Base-by-base conservation (phyloP, 2,888 invertebrate species). In the Eudasyphora cyanicolor region DNA sequence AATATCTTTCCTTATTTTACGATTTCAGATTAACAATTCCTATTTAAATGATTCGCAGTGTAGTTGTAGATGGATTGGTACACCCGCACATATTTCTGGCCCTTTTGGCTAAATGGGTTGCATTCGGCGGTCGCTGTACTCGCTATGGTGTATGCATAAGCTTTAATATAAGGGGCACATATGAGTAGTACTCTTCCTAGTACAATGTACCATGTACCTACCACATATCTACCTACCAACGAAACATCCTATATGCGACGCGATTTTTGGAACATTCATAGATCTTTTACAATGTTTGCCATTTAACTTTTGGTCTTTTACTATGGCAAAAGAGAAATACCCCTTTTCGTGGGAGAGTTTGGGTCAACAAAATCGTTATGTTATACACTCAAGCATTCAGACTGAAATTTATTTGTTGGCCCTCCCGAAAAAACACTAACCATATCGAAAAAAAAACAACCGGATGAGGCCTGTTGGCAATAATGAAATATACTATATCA, bases 31-130 rank as follows among this genome's bases (percentile, higher is more conserved):
- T 12, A 38, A 38, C 38, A 12, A 7, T 10, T 14, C 38, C 10
- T 38, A 38, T 2, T 12, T 3, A 14, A 45, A 12, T n/a, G n/a
- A 45, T 45, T n/a, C 32, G 17, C 60, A 29, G 29, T 60, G 29
- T 60, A 60, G 2, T n/a, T n/a, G n/a, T n/a, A n/a, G n/a, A n/a
- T n/a, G n/a, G n/a, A n/a, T n/a, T n/a, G n/a, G n/a, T 10, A 60
- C n/a, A 29, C 10, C 6, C 35, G 19, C 64, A 64, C 10, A 57
- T 62, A 21, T 24, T 67, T 38, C 14, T 21, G 38, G 62, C 57
- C 78, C 84, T 73, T 70, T 76, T 78, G 81, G 78, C 81, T 73
- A 81, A 84, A 81, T 78, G 81, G 78, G 76, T 84, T 84, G 84
- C 75, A 75, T 78, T 76, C 71, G 45, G 21, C 38, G 27, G 45